Conservation (phyloP, 2,113 vertebrate genomes). For the Aldabrachelys gigantea region DNA sequence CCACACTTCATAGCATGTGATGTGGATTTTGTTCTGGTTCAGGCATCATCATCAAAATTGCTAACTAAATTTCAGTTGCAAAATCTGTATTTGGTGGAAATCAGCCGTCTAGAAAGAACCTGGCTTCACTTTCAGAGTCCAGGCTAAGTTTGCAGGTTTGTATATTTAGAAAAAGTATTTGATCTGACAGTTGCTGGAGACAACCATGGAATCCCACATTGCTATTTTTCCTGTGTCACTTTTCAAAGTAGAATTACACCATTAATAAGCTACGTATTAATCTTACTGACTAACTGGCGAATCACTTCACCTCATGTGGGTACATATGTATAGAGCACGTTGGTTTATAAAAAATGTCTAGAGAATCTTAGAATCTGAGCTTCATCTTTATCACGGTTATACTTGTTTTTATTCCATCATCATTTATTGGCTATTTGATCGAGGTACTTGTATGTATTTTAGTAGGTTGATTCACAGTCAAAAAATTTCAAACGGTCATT, state of each 20-base stretch:
- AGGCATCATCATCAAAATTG: background rate
- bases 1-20: background rate
- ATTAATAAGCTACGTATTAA: background rate
- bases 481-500: background rate
- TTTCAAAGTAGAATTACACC: rapidly evolving
- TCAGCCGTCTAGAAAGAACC: background rate
- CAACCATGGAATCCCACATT: too few species aligned
- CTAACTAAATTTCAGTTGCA: background rate
- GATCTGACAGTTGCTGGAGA: background rate
- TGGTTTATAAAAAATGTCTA: rapidly evolving
- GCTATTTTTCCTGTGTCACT: rapidly evolving
- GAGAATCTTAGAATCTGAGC: rapidly evolving
- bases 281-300: background rate
- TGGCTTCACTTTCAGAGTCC: background rate
- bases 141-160: background rate
- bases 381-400: rapidly evolving
- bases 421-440: rapidly evolving
- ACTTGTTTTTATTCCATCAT: rapidly evolving
- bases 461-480: background rate
- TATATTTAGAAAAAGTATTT: background rate
- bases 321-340: rapidly evolving
- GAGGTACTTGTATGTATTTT: rapidly evolving
- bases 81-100: background rate
- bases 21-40: background rate
- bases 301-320: background rate